Conservation (phyloP, 2,797 vertebrate genomes). For the Phoeniculus purpureus region DNA sequence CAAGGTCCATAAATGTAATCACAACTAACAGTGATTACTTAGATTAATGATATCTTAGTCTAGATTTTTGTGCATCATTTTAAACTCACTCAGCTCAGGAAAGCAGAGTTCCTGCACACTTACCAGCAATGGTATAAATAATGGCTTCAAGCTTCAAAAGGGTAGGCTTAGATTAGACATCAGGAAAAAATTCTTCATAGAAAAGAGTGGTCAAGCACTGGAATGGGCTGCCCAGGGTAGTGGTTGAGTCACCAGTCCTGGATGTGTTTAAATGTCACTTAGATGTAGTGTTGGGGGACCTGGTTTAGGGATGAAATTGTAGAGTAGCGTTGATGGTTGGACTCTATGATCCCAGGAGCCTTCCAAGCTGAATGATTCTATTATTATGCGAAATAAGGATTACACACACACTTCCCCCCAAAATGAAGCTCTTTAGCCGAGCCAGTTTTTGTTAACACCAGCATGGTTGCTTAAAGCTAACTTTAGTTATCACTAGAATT, state of each 20-base stretch:
- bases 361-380: too few relatives aligned
- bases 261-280: too few relatives aligned
- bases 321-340: too few relatives aligned
- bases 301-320: too few relatives aligned
- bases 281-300: too few relatives aligned
- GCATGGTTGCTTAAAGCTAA: not conserved
- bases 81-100: not conserved
- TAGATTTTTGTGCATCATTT: not conserved
- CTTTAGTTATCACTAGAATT: not conserved
- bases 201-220: too few relatives aligned
- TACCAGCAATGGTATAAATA: not conserved
- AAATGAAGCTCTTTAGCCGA: not conserved
- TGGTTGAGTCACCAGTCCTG: too few relatives aligned
- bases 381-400: too few relatives aligned
- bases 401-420: rapidly evolving
- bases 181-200: too few relatives aligned
- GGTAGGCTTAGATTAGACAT: too few relatives aligned
- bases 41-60: not conserved
- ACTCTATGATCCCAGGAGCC: too few relatives aligned
- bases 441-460: not conserved
- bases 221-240: too few relatives aligned
- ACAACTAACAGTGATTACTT: not conserved
- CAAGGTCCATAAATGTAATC: not conserved
- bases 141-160: not conserved
- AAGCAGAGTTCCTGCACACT: not conserved